Base-by-base conservation (phyloP, 2,797 vertebrate species). In the Falco columbarius region DNA sequence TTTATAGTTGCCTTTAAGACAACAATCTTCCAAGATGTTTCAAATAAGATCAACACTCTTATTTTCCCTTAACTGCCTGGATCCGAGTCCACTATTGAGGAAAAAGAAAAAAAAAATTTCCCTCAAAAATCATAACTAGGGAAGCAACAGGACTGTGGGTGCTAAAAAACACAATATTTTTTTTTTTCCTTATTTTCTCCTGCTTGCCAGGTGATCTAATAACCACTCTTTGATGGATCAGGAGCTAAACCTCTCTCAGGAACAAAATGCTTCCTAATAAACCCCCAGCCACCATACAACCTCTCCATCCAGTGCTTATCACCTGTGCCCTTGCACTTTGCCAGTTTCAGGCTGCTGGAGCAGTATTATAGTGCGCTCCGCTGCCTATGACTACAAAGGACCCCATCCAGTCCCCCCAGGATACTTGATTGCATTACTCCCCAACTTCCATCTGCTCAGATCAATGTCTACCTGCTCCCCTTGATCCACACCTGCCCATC, bases 1-100 rank as follows among this genome's bases (percentile, higher is more conserved):
- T 87, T 96, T 93, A 94, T 42, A 83, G 72, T 73, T 94, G 86
- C 89, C 89, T 89, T 92, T 74, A 82, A 94, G 79, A 92, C 68
- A 24, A 15, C 42, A 44, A 44, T 44, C 56, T 90, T 91, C 85
- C 59, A 81, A 77, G 34, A 72, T 23, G 68, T 67, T 93, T 79
- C 52, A 73, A 72, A 9, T 42, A 68, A 89, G 38, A 82, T 36
- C 63, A 84, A 75, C 1, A 8, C 16, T 63, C 46, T 26, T 40
- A 30, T 73, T 56, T 32, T 79, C 56, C 58, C 75, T 86, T 32
- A 80, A 30, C 80, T 66, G 81, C 63, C 47, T 58, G 23, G 46
- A 75, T 68, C 56, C 0, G 29, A 92, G 47, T 21, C 47, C 49
- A 30, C 38, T 51, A 10, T 17, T 77, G 75, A 86, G 62, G 61